Conservation (phyloP, 2,797 vertebrate species). For the Semotilus atromaculatus region DNA sequence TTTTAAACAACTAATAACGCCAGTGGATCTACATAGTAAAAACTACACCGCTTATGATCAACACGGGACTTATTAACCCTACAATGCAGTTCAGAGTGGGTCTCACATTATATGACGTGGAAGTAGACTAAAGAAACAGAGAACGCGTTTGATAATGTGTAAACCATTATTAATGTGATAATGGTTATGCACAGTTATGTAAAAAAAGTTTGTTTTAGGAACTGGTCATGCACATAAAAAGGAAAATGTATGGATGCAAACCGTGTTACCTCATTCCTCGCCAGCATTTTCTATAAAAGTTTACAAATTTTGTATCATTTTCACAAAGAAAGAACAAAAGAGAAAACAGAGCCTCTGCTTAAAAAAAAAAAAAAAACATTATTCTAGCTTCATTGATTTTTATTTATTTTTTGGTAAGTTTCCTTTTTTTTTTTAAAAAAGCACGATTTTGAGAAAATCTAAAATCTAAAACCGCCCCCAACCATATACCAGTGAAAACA, state of each 20-base stretch:
- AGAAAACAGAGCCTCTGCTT: too few relatives aligned
- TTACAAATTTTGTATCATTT: rapidly evolving
- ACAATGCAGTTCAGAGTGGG: background rate
- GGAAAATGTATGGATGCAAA: background rate
- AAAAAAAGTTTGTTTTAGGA: background rate
- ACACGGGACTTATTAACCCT: background rate
- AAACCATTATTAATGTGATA: too few relatives aligned
- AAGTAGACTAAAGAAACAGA: background rate
- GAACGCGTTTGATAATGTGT: background rate
- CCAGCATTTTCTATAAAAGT: background rate
- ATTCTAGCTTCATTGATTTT: too few relatives aligned
- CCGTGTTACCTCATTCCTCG: background rate
- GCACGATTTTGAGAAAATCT: too few relatives aligned
- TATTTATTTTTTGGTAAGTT: too few relatives aligned
- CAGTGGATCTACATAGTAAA: too few relatives aligned
- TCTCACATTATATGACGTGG: background rate
- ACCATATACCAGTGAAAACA: too few relatives aligned
- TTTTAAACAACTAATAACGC: background rate
- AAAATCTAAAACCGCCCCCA: too few relatives aligned
- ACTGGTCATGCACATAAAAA: background rate
- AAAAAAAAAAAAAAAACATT: too few relatives aligned
- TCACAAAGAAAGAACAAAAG: too few relatives aligned
- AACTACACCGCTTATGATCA: background rate
- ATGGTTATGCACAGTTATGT: background rate
- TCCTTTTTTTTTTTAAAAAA: too few relatives aligned